Evolutionary conservation across 2,113 vertebrate genomes (phyloP).

Genomic region (Anarrhichthys ocellatus): DNA sequence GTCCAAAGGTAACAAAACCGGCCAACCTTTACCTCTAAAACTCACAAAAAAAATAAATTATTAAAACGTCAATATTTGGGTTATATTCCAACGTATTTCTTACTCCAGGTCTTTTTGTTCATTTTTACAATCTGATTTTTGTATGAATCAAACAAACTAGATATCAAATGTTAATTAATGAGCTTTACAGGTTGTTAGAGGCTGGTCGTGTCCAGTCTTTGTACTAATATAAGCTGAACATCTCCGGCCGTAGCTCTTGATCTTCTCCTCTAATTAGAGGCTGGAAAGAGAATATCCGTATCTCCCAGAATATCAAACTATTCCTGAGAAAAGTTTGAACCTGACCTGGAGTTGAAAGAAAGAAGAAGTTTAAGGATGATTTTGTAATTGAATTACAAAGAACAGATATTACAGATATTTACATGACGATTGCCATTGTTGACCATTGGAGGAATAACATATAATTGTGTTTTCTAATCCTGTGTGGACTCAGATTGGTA

Average conservation of each 20-base stretch:
- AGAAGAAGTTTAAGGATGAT: neutral
- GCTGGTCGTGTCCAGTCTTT: neutral
- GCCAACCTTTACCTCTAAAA: neutral
- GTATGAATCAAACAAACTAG: neutral
- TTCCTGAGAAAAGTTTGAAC: neutral
- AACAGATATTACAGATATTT: neutral
- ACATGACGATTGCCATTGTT: neutral
- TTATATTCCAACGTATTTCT: neutral
- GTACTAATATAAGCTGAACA: neutral
- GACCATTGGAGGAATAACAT: constrained; percentile 19
- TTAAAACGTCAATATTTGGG: neutral
- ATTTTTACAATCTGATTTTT: neutral
- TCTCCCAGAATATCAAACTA: neutral
- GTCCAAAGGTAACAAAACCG: neutral
- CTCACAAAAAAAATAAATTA: neutral
- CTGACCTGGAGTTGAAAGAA: neutral
- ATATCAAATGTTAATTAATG: neutral
- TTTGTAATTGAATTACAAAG: neutral
- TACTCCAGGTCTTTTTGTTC: neutral
- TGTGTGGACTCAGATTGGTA: neutral
- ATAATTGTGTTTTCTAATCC: neutral
- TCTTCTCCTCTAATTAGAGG: neutral
- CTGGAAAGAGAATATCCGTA: neutral
- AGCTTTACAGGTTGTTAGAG: neutral
- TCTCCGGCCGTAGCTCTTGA: neutral